Evolutionary conservation across 2,888 invertebrate genomes (phyloP).

Genomic region (Habrosyne pyritoides): DNA sequence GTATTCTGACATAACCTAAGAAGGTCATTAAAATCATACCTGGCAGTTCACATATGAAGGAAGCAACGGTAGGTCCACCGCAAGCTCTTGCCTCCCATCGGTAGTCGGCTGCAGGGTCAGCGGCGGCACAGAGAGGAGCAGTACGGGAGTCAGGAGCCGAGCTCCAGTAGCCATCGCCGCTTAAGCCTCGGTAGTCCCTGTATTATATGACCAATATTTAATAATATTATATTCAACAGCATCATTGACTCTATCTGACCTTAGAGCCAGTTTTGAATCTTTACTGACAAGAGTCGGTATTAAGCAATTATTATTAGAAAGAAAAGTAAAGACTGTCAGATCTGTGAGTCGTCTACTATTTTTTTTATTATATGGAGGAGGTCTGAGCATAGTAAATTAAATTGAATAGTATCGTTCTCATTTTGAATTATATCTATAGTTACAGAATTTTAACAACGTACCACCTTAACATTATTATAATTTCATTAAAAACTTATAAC

Average conservation of each 20-base stretch:
- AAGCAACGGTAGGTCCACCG: slow-evolving; percentile 90
- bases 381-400: no score
- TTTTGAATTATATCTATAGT: not conserved
- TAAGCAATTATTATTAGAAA: no score
- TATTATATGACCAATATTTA: slow-evolving; percentile 1
- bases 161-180: slow-evolving; percentile 89
- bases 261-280: no score
- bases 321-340: no score
- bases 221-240: no score
- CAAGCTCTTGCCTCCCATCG: slow-evolving; percentile 90
- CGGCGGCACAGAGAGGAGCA: slow-evolving; percentile 88
- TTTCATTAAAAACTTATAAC: not conserved
- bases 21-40: slow-evolving; percentile 69
- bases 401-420: no score
- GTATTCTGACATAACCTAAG: no score
- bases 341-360: no score
- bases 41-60: slow-evolving; percentile 91
- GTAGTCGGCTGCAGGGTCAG: slow-evolving; percentile 90
- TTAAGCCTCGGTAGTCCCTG: slow-evolving; percentile 85
- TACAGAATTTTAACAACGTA: not conserved
- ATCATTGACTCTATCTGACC: no score
- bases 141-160: slow-evolving; percentile 85
- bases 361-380: no score
- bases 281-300: no score
- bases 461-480: not conserved